Evolutionary conservation across 2,797 vertebrate genomes (phyloP).

Genomic region (Catamblyrhynchus diadema): DNA sequence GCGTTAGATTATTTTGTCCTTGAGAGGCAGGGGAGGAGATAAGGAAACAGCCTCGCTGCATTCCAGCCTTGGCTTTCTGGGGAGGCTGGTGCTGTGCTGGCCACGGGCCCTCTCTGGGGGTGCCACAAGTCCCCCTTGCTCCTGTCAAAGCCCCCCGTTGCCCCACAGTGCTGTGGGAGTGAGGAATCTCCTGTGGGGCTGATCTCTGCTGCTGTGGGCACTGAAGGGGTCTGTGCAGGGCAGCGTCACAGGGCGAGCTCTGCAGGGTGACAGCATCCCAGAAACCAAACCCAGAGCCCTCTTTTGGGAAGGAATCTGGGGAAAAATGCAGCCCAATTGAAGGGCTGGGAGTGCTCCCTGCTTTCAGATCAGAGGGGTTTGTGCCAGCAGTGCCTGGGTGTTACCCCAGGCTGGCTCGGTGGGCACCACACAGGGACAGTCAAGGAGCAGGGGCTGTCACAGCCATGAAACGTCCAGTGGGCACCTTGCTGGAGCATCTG

Average conservation of each 20-base stretch:
- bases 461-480: fast-evolving
- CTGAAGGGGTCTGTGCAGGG: not conserved
- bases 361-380: not conserved
- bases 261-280: no score
- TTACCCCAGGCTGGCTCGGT: fast-evolving
- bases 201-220: fast-evolving
- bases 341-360: not conserved
- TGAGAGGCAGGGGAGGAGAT: not conserved
- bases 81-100: not conserved
- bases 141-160: not conserved
- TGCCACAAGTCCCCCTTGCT: not conserved
- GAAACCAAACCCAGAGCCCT: not conserved
- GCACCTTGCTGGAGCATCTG: not conserved
- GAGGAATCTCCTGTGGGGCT: not conserved
- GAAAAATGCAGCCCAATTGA: not conserved
- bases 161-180: not conserved
- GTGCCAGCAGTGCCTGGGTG: not conserved
- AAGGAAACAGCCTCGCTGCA: not conserved
- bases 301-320: not conserved
- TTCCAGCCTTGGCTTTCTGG: slow-evolving; percentile 1
- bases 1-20: not conserved
- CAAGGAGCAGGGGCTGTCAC: not conserved
- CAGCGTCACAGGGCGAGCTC: not conserved
- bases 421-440: not conserved
- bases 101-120: not conserved